Conservation (phyloP, 2,797 vertebrate species). For the Leuciscus waleckii region DNA sequence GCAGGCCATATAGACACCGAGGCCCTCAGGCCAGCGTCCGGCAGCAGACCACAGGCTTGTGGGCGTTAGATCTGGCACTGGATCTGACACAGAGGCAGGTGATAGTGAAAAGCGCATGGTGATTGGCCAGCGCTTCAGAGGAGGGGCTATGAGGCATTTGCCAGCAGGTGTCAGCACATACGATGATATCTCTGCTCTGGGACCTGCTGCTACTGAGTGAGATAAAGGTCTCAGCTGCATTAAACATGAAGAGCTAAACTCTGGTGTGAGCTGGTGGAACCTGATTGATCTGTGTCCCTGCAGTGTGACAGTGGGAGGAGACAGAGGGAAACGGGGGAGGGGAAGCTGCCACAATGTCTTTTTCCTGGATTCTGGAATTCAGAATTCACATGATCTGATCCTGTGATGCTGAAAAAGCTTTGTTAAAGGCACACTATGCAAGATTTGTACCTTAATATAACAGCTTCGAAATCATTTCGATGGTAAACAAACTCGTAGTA, state of each 20-base stretch:
- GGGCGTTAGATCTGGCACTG: conserved; percentile 29
- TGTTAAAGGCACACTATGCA: too few species aligned
- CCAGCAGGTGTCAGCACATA: not conserved
- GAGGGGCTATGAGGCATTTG: conserved; percentile 1
- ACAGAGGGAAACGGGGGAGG: conserved; percentile 2
- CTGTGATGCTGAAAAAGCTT: not conserved
- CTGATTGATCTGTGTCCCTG: conserved; percentile 31
- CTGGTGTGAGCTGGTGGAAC: conserved; percentile 11
- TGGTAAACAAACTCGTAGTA: too few species aligned
- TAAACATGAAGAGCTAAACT: conserved; percentile 64
- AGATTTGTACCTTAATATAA: too few species aligned
- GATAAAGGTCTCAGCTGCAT: conserved; percentile 63
- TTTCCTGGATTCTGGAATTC: not conserved
- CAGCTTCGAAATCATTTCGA: too few species aligned
- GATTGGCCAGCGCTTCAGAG: conserved; percentile 12
- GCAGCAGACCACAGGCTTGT: not conserved
- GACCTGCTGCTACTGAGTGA: conserved; percentile 57
- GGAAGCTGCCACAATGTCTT: conserved; percentile 25
- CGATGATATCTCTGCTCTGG: conserved; percentile 37
- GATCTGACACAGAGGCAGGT: conserved; percentile 34
- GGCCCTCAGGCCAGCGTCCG: conserved; percentile 17
- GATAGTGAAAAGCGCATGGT: not conserved
- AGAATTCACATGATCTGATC: not conserved
- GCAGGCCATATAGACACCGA: not conserved
- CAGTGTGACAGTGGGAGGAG: conserved; percentile 20